phyloP scores from a whole-genome alignment of 1,140 invertebrate species.

The Oscheius sp. region DNA sequence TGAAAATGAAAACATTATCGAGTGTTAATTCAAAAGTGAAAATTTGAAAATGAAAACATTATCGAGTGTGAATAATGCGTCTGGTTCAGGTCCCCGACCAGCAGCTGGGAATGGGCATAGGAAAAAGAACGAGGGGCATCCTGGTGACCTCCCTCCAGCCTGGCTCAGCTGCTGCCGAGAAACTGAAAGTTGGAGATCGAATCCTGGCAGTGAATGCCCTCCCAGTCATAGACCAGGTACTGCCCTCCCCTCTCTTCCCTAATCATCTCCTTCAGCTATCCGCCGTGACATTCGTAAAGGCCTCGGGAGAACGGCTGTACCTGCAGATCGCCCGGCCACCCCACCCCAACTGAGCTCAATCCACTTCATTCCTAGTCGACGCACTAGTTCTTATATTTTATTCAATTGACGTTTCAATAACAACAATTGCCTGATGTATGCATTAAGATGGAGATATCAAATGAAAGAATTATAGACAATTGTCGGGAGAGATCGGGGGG shows the following conservation, averaged over 20 bases:
- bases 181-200: conserved; percentile 56
- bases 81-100: conserved; percentile 47
- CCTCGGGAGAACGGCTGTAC: conserved; percentile 49
- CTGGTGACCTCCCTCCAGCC: conserved; percentile 59
- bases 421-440: no score
- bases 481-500: no score
- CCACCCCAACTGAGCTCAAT: background rate
- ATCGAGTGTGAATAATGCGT: no score
- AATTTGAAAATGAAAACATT: no score
- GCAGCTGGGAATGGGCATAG: conserved; percentile 60
- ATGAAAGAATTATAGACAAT: no score
- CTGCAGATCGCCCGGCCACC: conserved; percentile 55
- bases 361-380: background rate
- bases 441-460: no score
- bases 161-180: conserved; percentile 57
- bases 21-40: no score
- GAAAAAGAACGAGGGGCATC: conserved; percentile 57
- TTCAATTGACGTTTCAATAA: no score
- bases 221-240: conserved; percentile 56
- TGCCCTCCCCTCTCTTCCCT: background rate
- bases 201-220: conserved; percentile 59
- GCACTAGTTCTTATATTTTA: no score
- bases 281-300: conserved; percentile 57
- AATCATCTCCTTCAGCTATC: conserved; percentile 52
- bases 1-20: no score